Evolutionary conservation across 2,888 invertebrate genomes (phyloP).

Genomic region (Drosophila helvetica): DNA sequence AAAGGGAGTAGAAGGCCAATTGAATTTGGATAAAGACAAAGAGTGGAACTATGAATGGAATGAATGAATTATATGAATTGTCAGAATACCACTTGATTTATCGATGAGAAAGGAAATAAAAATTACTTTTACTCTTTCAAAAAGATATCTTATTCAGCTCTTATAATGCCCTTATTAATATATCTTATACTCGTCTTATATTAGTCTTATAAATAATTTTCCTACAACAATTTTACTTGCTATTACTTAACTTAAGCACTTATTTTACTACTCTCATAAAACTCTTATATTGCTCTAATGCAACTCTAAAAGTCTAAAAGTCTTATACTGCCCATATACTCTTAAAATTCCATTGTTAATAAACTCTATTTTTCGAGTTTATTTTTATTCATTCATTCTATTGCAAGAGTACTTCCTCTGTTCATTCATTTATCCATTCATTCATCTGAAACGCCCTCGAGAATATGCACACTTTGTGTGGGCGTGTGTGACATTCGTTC

Average conservation of each 20-base stretch:
- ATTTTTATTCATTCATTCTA: too few relatives aligned
- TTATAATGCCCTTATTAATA: too few relatives aligned
- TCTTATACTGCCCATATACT: neutral
- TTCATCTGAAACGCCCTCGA: neutral
- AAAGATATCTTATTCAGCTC: neutral
- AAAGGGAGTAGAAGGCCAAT: neutral
- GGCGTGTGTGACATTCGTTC: constrained; percentile 1
- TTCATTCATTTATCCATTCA: neutral
- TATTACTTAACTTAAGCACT: too few relatives aligned
- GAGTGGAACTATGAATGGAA: neutral
- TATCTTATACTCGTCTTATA: too few relatives aligned
- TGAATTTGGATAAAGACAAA: neutral
- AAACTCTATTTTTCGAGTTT: too few relatives aligned
- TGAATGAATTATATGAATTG: neutral
- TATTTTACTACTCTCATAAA: too few relatives aligned
- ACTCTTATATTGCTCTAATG: too few relatives aligned
- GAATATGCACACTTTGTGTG: neutral
- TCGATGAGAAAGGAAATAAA: too few relatives aligned
- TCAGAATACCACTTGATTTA: neutral
- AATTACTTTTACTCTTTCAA: constrained; percentile 12
- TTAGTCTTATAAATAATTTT: too few relatives aligned
- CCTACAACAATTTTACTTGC: too few relatives aligned
- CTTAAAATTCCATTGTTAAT: neutral
- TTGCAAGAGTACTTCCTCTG: neutral
- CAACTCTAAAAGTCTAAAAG: too few relatives aligned